Conservation (phyloP, 1,140 invertebrate genomes). For the Heliconius melpomene region DNA sequence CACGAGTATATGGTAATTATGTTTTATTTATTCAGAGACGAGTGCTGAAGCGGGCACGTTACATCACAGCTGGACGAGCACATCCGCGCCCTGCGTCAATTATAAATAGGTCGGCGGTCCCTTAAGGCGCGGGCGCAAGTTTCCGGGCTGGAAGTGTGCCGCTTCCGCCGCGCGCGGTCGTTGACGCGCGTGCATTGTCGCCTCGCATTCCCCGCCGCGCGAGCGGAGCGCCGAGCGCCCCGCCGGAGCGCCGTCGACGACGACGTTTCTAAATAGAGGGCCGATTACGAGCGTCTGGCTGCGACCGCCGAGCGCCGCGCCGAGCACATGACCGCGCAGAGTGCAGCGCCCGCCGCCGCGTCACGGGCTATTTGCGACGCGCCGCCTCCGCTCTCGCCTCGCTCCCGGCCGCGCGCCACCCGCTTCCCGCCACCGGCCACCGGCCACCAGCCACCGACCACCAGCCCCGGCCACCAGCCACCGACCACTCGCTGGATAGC, state of each 20-base stretch:
- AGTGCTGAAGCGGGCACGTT: conserved; percentile 55
- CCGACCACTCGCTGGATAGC: neutral
- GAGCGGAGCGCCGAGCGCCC: conserved; percentile 39
- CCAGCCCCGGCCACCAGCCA: no score
- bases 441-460: no score
- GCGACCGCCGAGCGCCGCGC: conserved; percentile 45
- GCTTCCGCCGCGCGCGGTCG: conserved; percentile 77
- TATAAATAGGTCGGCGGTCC: conserved; percentile 76
- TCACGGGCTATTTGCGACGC: conserved; percentile 76
- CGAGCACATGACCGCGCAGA: conserved; percentile 76
- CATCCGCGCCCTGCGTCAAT: conserved; percentile 54
- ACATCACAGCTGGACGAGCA: conserved; percentile 52
- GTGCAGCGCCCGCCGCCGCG: conserved; percentile 76
- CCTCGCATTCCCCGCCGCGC: conserved; percentile 70
- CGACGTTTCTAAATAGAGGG: conserved; percentile 78
- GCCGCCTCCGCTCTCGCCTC: conserved; percentile 48
- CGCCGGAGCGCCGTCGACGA: conserved; percentile 52
- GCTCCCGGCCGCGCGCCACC: conserved; percentile 25
- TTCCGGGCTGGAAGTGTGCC: conserved; percentile 80
- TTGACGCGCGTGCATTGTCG: conserved; percentile 76
- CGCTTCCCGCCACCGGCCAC: no score
- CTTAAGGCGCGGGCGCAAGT: conserved; percentile 76
- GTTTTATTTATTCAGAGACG: neutral
- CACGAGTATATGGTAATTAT: neutral
- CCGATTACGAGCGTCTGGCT: conserved; percentile 76